Evolutionary conservation across 2,797 vertebrate species (phyloP).

Genomic region (Diceros bicornis): DNA sequence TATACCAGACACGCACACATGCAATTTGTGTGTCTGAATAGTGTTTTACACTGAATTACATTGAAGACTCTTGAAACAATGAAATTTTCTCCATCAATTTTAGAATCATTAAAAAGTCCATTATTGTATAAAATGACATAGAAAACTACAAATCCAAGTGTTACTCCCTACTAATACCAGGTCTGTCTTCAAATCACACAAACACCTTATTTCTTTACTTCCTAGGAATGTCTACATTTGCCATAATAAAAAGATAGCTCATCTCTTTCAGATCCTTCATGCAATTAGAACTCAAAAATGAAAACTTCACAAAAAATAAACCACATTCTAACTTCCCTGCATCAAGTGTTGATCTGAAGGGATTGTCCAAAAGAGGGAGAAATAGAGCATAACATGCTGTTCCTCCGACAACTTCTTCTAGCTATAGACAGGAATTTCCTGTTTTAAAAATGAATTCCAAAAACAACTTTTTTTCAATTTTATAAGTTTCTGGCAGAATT

Average conservation of each 20-base stretch:
- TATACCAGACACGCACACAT: background rate
- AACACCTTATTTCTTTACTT: background rate
- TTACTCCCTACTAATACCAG: background rate
- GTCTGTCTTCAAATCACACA: background rate
- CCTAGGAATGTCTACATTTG: background rate
- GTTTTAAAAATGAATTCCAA: constrained; percentile 77
- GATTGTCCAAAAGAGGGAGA: constrained; percentile 64
- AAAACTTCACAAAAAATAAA: constrained; percentile 23
- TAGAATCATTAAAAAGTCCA: background rate
- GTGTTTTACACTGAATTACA: background rate
- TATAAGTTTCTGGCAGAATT: constrained; percentile 44
- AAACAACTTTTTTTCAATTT: constrained; percentile 45
- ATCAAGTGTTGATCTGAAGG: background rate
- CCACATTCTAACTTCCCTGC: background rate
- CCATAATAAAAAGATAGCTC: background rate
- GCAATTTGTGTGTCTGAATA: background rate
- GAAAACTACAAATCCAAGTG: background rate
- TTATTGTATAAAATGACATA: background rate
- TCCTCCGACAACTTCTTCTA: constrained; percentile 66
- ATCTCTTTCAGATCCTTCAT: background rate
- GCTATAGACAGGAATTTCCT: constrained; percentile 83
- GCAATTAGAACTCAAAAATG: background rate
- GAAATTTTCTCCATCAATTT: background rate
- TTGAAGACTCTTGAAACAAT: background rate
- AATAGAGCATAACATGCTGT: constrained; percentile 38